Conservation (phyloP, 2,113 vertebrate species). For the Xenopus borealis region DNA sequence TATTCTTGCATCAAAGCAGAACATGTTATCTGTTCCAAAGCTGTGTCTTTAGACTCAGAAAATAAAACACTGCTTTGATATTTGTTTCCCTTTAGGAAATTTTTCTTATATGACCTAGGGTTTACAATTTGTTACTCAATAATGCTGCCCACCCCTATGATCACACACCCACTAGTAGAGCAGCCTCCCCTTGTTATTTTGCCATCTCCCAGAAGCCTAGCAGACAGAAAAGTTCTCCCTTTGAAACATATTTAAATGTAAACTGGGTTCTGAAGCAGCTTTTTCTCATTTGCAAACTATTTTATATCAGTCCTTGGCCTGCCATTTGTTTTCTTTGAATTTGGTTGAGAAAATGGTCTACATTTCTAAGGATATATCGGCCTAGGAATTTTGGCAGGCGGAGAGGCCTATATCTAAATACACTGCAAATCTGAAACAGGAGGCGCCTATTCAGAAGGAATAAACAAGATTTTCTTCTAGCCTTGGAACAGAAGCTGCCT, state of each 20-base stretch:
- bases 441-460: conserved; percentile 65
- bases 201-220: conserved; percentile 14
- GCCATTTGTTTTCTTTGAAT: conserved; percentile 66
- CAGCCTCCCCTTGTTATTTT: conserved; percentile 30
- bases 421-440: conserved; percentile 75
- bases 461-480: conserved; percentile 55
- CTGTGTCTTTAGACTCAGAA: too few relatives aligned
- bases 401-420: conserved; percentile 67
- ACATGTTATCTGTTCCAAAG: too few relatives aligned
- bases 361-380: conserved; percentile 65
- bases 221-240: conserved; percentile 37
- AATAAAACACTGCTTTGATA: neutral
- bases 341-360: conserved; percentile 65
- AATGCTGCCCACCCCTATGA: neutral
- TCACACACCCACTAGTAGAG: conserved; percentile 25
- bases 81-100: neutral
- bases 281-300: conserved; percentile 79
- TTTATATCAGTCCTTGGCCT: conserved; percentile 70
- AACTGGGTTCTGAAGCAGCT: conserved; percentile 71
- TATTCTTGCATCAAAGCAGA: too few relatives aligned
- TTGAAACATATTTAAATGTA: conserved; percentile 60
- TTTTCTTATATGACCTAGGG: conserved; percentile 2
- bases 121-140: neutral
- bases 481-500: conserved; percentile 10
- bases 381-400: conserved; percentile 73